phyloP scores from a whole-genome alignment of 1,140 invertebrate genomes.

The Neotoxoptera formosana region DNA sequence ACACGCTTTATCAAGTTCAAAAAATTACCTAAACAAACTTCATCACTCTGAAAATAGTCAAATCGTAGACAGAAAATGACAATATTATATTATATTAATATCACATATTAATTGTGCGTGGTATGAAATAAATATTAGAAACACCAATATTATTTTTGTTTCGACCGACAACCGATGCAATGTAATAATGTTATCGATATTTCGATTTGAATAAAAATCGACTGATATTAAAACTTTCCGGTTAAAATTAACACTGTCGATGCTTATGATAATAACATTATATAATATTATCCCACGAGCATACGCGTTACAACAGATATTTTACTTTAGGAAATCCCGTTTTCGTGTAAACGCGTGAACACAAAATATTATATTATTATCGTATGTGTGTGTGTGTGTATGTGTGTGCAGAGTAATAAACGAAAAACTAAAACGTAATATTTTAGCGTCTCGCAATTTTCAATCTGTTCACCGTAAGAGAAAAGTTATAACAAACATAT shows the following conservation, averaged over 20 bases:
- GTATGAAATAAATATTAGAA: not conserved
- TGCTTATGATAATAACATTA: not conserved
- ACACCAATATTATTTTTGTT: not conserved
- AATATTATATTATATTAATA: not conserved
- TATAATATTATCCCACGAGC: no score
- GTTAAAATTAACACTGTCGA: not conserved
- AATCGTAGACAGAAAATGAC: not conserved
- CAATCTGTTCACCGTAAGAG: not conserved
- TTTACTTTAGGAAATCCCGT: not conserved
- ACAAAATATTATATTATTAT: no score
- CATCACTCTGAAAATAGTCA: not conserved
- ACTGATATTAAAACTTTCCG: not conserved
- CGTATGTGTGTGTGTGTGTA: not conserved
- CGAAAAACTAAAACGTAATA: conserved; percentile 1
- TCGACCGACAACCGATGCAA: not conserved
- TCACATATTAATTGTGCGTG: not conserved
- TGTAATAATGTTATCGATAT: not conserved
- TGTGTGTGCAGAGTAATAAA: no score
- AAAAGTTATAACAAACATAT: conserved; percentile 29
- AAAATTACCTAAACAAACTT: not conserved
- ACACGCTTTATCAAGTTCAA: not conserved
- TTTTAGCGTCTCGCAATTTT: not conserved
- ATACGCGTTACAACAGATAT: not conserved
- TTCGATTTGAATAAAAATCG: not conserved
- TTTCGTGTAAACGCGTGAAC: not conserved